These are phyloP conservation scores for Gobius niger DNA, from an alignment of 2,113 vertebrate genomes.

Conservation along the genomic window DNA sequence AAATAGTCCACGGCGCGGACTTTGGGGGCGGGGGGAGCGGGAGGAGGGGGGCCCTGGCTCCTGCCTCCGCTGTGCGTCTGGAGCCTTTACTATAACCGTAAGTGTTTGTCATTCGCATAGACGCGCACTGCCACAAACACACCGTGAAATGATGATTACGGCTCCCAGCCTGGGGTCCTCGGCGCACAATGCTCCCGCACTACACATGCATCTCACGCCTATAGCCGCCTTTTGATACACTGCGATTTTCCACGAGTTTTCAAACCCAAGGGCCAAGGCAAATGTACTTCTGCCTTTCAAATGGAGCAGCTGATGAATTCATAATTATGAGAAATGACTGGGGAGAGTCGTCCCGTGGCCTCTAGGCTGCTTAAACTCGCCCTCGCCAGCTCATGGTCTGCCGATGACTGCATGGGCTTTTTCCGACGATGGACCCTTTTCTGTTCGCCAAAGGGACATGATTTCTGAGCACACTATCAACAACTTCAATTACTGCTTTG, in stretches of 20 bases:
- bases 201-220: constrained; percentile 32
- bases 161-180: constrained; percentile 37
- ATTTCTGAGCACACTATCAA: constrained; percentile 25
- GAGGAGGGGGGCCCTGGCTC: background rate
- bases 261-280: constrained; percentile 38
- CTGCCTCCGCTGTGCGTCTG: constrained; percentile 15
- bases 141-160: constrained; percentile 46
- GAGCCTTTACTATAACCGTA: constrained; percentile 6
- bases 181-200: constrained; percentile 31
- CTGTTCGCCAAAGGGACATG: constrained; percentile 18
- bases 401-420: constrained; percentile 33
- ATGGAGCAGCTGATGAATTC: constrained; percentile 53
- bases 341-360: constrained; percentile 40
- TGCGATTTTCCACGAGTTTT: constrained; percentile 32
- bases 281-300: constrained; percentile 49
- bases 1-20: constrained; percentile 61
- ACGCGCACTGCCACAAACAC: constrained; percentile 33
- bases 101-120: background rate
- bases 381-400: constrained; percentile 38
- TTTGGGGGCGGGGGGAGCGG: constrained; percentile 34
- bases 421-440: constrained; percentile 34
- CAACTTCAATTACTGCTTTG: background rate
- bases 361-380: constrained; percentile 28
- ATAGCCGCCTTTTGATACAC: constrained; percentile 25
- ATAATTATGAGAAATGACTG: constrained; percentile 60